phyloP scores from a whole-genome alignment of 2,113 vertebrate species.

The Vombatus ursinus region DNA sequence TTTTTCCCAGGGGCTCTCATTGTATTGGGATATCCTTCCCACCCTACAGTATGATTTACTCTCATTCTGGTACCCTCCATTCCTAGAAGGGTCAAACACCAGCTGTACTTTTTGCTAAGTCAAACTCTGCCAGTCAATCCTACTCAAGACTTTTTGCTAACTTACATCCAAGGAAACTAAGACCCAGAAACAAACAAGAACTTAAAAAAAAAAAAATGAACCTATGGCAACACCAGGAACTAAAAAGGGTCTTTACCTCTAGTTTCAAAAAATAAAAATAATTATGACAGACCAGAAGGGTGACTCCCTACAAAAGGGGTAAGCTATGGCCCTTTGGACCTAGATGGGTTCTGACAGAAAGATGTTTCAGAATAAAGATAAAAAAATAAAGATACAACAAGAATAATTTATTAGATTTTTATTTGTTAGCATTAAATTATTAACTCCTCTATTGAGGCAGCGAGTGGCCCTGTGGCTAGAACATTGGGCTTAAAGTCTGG shows the following conservation, averaged over 20 bases:
- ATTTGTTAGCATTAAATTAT: neutral
- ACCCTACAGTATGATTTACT: slow-evolving; percentile 1
- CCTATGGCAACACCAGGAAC: neutral
- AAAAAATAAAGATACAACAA: neutral
- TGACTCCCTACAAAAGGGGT: neutral
- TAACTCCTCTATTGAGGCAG: neutral
- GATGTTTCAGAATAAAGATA: neutral
- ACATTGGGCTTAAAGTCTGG: neutral
- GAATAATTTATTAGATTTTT: neutral
- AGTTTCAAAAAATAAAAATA: neutral
- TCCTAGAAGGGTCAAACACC: slow-evolving; percentile 35
- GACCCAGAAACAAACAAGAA: slow-evolving; percentile 44
- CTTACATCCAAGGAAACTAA: slow-evolving; percentile 1
- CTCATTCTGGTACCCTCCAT: slow-evolving; percentile 12
- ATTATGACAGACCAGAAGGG: neutral
- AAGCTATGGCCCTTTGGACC: neutral
- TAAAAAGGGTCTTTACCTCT: neutral
- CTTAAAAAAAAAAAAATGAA: neutral
- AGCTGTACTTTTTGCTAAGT: slow-evolving; percentile 39
- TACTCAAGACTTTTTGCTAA: neutral
- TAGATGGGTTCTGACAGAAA: neutral
- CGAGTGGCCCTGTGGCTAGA: too few relatives aligned
- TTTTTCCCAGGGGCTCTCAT: neutral
- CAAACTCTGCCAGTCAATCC: neutral
- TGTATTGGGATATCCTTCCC: slow-evolving; percentile 20